Percentiles rank a stretch among this genome's conserved stretches.
Conservation (phyloP, 30 jellyfish, hydroid and myxozoan genomes). For the Clytia hemisphaerica region DNA sequence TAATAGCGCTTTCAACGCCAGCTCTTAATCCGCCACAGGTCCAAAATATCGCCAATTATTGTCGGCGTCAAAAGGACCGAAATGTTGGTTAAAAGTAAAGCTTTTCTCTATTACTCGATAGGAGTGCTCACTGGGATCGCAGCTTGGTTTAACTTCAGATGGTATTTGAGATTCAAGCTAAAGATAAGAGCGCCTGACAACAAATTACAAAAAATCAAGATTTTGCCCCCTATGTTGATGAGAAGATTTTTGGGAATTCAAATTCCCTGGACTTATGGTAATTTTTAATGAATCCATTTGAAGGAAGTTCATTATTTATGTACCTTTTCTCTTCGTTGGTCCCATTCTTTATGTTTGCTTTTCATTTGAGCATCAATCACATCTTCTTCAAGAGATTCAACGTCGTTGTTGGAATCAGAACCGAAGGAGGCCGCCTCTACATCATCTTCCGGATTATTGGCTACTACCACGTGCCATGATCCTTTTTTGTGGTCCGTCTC, state of each 20-base stretch:
- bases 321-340: constrained; percentile 61
- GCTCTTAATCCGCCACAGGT: neutral
- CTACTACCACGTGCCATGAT: constrained; percentile 70
- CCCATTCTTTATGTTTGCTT: constrained; percentile 71
- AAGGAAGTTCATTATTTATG: no score
- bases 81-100: no score
- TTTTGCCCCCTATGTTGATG: no score
- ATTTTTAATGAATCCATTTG: no score
- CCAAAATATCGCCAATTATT: neutral
- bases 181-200: no score
- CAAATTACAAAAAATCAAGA: no score
- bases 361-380: constrained; percentile 87
- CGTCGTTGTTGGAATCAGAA: constrained; percentile 70
- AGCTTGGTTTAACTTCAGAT: no score
- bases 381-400: constrained; percentile 87
- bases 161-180: no score
- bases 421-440: constrained; percentile 39
- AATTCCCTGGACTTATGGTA: no score
- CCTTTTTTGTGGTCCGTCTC: constrained; percentile 94
- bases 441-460: constrained; percentile 80
- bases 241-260: no score
- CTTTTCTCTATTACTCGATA: no score
- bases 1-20: neutral
- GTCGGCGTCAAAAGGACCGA: neutral
- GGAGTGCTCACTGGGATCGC: no score